A percentile compares a stretch with the other conserved stretches of the same genome.
phyloP scores from a whole-genome alignment of 2,797 vertebrate species.

The Spinus pinus region DNA sequence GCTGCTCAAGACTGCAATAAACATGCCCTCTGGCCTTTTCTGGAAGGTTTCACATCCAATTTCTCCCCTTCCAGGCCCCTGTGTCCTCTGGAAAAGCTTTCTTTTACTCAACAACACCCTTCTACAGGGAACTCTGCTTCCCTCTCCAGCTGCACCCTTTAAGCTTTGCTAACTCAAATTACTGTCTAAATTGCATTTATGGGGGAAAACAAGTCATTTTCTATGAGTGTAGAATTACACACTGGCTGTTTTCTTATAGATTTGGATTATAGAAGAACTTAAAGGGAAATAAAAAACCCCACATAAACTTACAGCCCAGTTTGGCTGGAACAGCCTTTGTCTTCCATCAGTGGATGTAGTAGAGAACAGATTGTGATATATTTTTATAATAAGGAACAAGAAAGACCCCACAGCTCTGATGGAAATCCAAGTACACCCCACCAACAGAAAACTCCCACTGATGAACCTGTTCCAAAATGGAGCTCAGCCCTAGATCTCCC shows the following conservation, averaged over 20 bases:
- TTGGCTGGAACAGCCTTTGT: slow-evolving; percentile 18
- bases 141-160: slow-evolving; percentile 44
- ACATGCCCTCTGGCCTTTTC: not conserved
- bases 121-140: not conserved
- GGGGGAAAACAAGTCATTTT: not conserved
- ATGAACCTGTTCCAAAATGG: not conserved
- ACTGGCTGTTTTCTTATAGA: slow-evolving; percentile 28
- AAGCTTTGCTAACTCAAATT: slow-evolving; percentile 25
- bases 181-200: slow-evolving; percentile 28
- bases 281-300: accelerated
- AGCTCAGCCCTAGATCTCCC: not conserved
- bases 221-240: slow-evolving; percentile 16
- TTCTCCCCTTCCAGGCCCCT: slow-evolving; percentile 18
- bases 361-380: not conserved
- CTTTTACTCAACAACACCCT: slow-evolving; percentile 15
- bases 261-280: slow-evolving; percentile 14
- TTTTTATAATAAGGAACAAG: not conserved
- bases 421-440: not conserved
- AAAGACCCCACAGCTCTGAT: not conserved
- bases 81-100: slow-evolving; percentile 15
- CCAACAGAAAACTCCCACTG: not conserved
- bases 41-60: not conserved
- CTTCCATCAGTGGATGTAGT: not conserved
- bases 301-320: not conserved
- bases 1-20: not conserved